Percentiles rank a stretch among this genome's conserved stretches.
Conservation (phyloP, 2,888 invertebrate species). For the Sinotaia quadrata region DNA sequence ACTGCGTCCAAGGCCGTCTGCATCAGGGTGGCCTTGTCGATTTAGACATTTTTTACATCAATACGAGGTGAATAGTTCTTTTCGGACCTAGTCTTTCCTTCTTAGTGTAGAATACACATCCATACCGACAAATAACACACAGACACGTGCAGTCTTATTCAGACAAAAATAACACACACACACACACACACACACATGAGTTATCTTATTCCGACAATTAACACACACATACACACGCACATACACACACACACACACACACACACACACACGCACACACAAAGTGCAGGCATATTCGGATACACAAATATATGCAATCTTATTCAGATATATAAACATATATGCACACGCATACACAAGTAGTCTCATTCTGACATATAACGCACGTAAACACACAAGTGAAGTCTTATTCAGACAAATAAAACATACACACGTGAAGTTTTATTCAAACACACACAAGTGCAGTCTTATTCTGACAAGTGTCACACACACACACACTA, state of each 20-base stretch:
- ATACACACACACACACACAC: not conserved
- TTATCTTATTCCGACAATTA: not conserved
- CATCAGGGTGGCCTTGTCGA: too few relatives aligned
- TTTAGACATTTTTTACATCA: too few relatives aligned
- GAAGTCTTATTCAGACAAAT: not conserved
- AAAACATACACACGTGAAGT: not conserved
- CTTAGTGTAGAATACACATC: too few relatives aligned
- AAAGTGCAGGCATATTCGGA: not conserved
- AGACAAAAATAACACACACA: too few relatives aligned
- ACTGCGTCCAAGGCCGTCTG: too few relatives aligned
- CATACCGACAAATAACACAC: not conserved
- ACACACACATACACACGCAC: not conserved
- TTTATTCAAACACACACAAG: too few relatives aligned
- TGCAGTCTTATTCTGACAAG: too few relatives aligned
- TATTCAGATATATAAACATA: not conserved
- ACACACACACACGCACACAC: slow-evolving; percentile 1
- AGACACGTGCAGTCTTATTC: not conserved
- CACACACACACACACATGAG: not conserved
- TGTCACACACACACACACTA: slow-evolving; percentile 1
- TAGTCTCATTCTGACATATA: not conserved
- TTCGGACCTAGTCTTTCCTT: too few relatives aligned
- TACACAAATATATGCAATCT: not conserved
- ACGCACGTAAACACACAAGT: not conserved
- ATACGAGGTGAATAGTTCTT: too few relatives aligned
- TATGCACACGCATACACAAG: not conserved